Conservation (phyloP, 2,113 vertebrate species). For the Dipodomys stephensi region DNA sequence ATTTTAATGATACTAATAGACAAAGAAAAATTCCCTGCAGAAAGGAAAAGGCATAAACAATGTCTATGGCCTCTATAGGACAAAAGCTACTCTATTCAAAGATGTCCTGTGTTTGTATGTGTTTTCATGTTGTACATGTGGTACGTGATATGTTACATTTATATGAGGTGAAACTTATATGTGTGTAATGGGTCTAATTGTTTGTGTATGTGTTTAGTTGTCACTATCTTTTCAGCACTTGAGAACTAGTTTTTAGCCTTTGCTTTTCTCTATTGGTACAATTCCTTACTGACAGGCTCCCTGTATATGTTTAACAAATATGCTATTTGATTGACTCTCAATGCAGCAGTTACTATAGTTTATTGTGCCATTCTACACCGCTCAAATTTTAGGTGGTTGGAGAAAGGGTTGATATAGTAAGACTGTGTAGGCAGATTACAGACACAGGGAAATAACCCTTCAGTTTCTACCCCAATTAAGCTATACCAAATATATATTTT, state of each 20-base stretch:
- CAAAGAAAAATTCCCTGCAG: not conserved
- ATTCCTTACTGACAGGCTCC: not conserved
- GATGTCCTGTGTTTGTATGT: not conserved
- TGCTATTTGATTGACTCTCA: not conserved
- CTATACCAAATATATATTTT: not conserved
- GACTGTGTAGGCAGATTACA: not conserved
- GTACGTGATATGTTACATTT: no score
- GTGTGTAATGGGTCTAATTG: no score
- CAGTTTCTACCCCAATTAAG: not conserved
- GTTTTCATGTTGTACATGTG: rapidly evolving
- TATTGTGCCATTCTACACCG: not conserved
- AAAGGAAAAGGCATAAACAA: not conserved
- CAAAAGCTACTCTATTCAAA: not conserved
- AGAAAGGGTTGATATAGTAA: not conserved
- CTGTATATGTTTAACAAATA: not conserved
- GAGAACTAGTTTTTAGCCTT: not conserved
- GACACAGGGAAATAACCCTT: not conserved
- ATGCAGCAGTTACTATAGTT: not conserved
- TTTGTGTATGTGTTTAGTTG: not conserved
- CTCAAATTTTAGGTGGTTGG: not conserved
- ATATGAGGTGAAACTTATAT: no score
- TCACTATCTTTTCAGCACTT: not conserved
- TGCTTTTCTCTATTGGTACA: not conserved
- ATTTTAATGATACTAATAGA: not conserved
- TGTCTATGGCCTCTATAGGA: not conserved